These are phyloP conservation scores for Callinectes sapidus DNA, from an alignment of 2,888 invertebrate genomes.

Conservation along the genomic window DNA sequence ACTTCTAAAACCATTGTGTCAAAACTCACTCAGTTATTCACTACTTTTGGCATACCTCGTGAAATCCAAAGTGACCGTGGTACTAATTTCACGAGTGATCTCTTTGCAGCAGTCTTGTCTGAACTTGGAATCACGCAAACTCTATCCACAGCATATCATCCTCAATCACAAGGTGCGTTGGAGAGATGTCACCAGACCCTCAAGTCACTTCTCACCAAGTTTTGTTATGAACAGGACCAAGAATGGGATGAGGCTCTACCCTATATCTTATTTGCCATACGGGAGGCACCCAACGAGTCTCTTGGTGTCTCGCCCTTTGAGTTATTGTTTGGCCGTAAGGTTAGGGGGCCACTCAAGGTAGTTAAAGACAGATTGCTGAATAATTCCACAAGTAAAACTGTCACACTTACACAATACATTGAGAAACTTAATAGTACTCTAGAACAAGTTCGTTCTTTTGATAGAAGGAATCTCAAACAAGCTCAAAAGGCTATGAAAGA, in stretches of 20 bases:
- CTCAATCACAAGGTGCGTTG: neutral
- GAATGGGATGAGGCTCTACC: too few species aligned
- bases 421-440: neutral
- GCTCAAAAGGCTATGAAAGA: conserved; percentile 5
- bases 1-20: too few species aligned
- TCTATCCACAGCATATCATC: too few species aligned
- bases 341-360: conserved; percentile 31
- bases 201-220: neutral
- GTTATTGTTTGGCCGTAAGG: conserved; percentile 34
- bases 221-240: neutral
- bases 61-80: too few species aligned
- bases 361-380: neutral
- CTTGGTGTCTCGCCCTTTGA: conserved; percentile 5
- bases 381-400: neutral
- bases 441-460: neutral
- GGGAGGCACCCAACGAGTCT: neutral
- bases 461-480: neutral
- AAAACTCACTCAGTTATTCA: too few species aligned
- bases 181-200: neutral
- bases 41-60: too few species aligned
- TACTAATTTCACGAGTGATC: too few species aligned
- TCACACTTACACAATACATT: too few species aligned
- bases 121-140: neutral
- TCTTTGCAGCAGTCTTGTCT: neutral
- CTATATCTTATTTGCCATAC: neutral